These are phyloP conservation scores for Botia kubotai DNA, from an alignment of 2,797 vertebrate species.

Conservation along the genomic window DNA sequence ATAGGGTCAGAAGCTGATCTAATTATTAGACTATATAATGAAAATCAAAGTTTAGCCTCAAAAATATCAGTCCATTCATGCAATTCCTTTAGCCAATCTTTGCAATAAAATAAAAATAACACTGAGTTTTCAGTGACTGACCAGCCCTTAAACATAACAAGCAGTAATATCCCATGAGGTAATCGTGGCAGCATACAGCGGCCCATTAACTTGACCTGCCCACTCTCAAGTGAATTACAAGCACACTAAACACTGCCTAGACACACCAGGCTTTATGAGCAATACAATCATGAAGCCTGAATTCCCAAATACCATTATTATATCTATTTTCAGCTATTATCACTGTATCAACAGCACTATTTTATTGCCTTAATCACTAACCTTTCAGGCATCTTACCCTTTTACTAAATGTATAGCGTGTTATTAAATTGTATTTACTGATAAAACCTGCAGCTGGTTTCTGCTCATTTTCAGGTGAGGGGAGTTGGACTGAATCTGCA, in stretches of 20 bases:
- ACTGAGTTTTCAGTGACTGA: constrained; percentile 30
- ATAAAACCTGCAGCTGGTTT: background rate
- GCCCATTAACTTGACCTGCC: constrained; percentile 53
- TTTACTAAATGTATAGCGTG: background rate
- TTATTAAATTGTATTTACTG: background rate
- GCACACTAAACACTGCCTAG: background rate
- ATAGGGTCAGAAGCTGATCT: no score
- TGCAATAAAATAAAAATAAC: background rate
- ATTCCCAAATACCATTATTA: background rate
- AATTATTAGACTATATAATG: no score
- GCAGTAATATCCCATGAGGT: constrained; percentile 66
- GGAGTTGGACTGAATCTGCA: constrained; percentile 34
- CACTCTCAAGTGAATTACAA: constrained; percentile 46
- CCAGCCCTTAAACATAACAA: constrained; percentile 61
- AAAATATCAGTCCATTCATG: background rate
- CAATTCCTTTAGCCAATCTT: background rate
- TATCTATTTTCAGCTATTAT: background rate
- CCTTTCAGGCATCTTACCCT: background rate
- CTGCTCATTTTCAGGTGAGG: background rate
- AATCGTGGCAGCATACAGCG: constrained; percentile 39
- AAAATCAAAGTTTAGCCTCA: no score
- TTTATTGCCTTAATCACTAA: background rate
- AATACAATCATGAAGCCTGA: background rate
- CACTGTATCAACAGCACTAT: background rate
- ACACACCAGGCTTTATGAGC: background rate